Evolutionary conservation across 2,113 vertebrate species (phyloP).

Genomic region (Salvelinus namaycush): DNA sequence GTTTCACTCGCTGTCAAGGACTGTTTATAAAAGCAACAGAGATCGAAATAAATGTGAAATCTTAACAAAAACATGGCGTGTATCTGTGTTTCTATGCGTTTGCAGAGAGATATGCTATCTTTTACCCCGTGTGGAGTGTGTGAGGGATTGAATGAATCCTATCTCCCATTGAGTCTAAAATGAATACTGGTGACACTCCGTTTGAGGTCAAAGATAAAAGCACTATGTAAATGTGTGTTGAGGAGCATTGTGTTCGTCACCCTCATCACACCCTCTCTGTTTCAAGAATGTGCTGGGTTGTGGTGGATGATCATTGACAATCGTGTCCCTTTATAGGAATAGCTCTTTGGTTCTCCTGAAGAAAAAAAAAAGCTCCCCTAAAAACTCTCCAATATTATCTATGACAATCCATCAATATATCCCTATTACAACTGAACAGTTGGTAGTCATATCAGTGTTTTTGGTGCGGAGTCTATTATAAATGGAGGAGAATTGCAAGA

Average conservation of each 20-base stretch:
- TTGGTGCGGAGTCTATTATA: no score
- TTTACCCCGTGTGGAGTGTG: not conserved
- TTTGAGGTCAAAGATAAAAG: conserved; percentile 7
- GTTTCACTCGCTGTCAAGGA: conserved; percentile 44
- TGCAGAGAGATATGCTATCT: conserved; percentile 19
- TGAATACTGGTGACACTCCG: not conserved
- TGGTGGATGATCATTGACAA: not conserved
- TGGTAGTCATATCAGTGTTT: not conserved
- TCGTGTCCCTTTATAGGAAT: not conserved
- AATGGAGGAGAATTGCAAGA: not conserved
- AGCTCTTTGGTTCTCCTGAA: not conserved
- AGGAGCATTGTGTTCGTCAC: not conserved
- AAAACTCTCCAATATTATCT: not conserved
- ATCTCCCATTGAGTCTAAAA: not conserved
- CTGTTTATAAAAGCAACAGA: conserved; percentile 55
- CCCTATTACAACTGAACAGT: not conserved
- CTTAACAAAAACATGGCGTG: conserved; percentile 26
- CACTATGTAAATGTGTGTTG: not conserved
- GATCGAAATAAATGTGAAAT: conserved; percentile 74
- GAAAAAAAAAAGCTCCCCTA: no score
- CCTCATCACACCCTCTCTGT: not conserved
- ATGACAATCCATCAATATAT: not conserved
- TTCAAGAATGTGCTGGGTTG: not conserved
- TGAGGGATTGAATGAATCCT: not conserved
- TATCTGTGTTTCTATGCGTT: not conserved